These are phyloP conservation scores for Eristalis tenax DNA, from an alignment of 2,888 invertebrate species.

Conservation along the genomic window DNA sequence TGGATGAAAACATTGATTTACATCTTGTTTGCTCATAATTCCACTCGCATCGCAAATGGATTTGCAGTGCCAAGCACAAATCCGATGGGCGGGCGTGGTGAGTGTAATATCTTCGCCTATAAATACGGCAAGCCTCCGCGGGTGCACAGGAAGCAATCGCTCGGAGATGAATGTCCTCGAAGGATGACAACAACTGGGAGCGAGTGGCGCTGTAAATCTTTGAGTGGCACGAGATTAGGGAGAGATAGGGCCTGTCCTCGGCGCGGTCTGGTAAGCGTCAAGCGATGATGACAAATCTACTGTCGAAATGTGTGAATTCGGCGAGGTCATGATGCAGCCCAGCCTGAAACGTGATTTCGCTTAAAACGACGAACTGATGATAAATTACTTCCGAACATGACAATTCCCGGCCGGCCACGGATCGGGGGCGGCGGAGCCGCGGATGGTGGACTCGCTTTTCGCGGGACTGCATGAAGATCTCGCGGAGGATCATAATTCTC, in stretches of 20 bases:
- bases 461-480: conserved; percentile 50
- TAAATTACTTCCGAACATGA: conserved; percentile 70
- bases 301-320: conserved; percentile 68
- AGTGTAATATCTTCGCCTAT: conserved; percentile 38
- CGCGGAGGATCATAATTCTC: conserved; percentile 65
- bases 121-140: conserved; percentile 42
- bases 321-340: conserved; percentile 12
- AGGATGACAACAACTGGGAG: conserved; percentile 49
- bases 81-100: conserved; percentile 5
- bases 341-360: conserved; percentile 59
- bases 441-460: conserved; percentile 7
- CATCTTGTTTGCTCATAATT: conserved; percentile 70
- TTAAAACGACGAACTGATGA: conserved; percentile 70
- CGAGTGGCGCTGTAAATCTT: conserved; percentile 38
- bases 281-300: conserved; percentile 62
- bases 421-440: conserved; percentile 1
- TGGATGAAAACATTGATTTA: conserved; percentile 64
- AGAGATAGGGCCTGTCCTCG: conserved; percentile 7
- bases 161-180: conserved; percentile 24
- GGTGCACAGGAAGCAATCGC: conserved; percentile 48
- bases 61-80: conserved; percentile 49
- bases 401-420: conserved; percentile 24
- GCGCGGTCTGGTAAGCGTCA: conserved; percentile 47
- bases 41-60: conserved; percentile 35
- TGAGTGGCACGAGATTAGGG: conserved; percentile 49